phyloP scores from a whole-genome alignment of 1,140 invertebrate species.

The Drosophila sp. region DNA sequence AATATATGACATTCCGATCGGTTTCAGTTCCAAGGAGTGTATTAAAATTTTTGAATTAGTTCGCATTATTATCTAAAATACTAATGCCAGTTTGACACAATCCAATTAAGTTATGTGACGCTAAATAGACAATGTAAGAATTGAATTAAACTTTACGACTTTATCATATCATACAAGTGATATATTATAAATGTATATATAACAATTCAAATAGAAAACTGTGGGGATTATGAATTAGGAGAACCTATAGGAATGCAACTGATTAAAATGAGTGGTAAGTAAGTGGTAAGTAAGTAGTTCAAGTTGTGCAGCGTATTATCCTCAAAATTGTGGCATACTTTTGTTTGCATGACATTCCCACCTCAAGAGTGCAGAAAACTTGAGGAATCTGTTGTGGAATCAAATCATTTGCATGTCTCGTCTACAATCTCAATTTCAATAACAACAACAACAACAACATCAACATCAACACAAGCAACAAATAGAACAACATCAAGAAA shows the following conservation, averaged over 20 bases:
- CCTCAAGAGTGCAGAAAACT: conserved; percentile 5
- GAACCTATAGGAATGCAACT: too few species aligned
- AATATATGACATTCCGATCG: too few species aligned
- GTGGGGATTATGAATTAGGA: too few species aligned
- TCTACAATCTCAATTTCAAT: conserved; percentile 29
- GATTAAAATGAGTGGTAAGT: not conserved
- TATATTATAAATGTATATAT: too few species aligned
- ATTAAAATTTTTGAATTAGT: too few species aligned
- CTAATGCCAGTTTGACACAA: too few species aligned
- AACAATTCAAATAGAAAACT: not conserved
- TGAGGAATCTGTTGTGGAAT: not conserved
- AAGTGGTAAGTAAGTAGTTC: not conserved
- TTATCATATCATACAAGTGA: too few species aligned
- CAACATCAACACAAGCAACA: conserved; percentile 12
- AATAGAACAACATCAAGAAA: not conserved
- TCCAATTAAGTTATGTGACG: too few species aligned
- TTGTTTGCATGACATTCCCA: conserved; percentile 4
- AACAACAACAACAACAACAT: not conserved
- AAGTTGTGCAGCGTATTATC: not conserved
- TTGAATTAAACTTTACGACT: too few species aligned
- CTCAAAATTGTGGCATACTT: not conserved
- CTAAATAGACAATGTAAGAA: too few species aligned
- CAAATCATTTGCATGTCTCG: conserved; percentile 11
- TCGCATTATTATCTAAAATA: too few species aligned
- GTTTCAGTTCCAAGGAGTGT: too few species aligned